Evolutionary conservation across 2,797 vertebrate species (phyloP), one percentile per base, ranked within the genome.

Genomic region (Miichthys miiuy): DNA sequence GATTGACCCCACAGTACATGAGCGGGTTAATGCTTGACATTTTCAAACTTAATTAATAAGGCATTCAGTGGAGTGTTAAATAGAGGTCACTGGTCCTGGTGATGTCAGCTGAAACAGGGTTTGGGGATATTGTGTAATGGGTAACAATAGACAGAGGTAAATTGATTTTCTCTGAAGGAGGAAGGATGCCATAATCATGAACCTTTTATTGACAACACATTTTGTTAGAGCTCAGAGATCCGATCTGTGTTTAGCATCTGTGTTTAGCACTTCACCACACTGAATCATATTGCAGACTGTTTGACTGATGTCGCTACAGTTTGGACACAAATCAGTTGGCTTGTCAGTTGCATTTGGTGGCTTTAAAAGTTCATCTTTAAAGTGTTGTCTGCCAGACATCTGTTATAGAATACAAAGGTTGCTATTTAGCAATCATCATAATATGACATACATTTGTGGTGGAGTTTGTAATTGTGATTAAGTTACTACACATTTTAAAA

Each of bases 31-130:
- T 66, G 25, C 55, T 20, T 50, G 51, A 66, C 81, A 70, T 70
- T 80, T 83, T 73, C 56, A 25, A 77, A 80, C 48, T 68, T 64
- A 74, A 85, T 80, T 79, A 86, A 72, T 73, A 57, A 78, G 18
- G 4, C 23, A 51, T 68, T 83, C 55, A 75, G 8, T 52, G 46
- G 21, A 61, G 52, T 57, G 72, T 78, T 81, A 61, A 81, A 75
- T 60, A 42, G 68, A 82, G 74, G 79, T 89, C 47, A 38, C 4
- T n/a, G 46, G 7, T 58, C 14, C 27, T 56, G 41, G 46, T 2
- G 2, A 7, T 30, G 61, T 75, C 68, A 51, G 34, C 38, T 38
- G 10, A 42, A 12, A 54, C 14, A 25, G 41, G 34, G 0, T n/a
- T 57, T 57, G 41, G 27, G 3, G 44, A 54, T 54, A 34, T 16